A percentile compares a stretch with the other conserved stretches of the same genome.
phyloP scores from a whole-genome alignment of 2,888 invertebrate genomes.

The Standfussiana lucernea region DNA sequence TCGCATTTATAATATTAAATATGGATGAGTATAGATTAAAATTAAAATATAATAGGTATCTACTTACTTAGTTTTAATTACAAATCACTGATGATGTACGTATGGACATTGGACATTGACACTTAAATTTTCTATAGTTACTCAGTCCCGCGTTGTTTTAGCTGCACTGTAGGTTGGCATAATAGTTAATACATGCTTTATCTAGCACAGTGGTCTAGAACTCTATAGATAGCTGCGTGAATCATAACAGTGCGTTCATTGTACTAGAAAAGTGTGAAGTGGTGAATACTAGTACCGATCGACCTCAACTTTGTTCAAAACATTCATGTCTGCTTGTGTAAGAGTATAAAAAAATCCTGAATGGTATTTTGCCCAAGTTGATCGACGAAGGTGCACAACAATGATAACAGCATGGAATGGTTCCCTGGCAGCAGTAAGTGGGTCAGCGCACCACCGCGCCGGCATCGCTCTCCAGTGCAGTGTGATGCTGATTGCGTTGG shows the following conservation, averaged over 20 bases:
- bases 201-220: constrained; percentile 13
- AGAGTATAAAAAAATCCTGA: not conserved
- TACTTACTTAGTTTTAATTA: not conserved
- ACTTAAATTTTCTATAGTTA: not conserved
- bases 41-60: no score
- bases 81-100: not conserved
- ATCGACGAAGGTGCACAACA: not conserved
- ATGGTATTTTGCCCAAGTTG: not conserved
- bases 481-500: constrained; percentile 33
- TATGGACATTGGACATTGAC: not conserved
- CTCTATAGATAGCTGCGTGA: not conserved
- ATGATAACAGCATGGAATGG: not conserved
- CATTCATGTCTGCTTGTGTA: not conserved
- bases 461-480: constrained; percentile 23
- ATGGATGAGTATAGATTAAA: no score
- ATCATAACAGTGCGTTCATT: not conserved
- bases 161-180: not conserved
- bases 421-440: constrained; percentile 17
- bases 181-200: constrained; percentile 11
- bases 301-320: not conserved
- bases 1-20: no score
- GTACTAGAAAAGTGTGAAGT: not conserved
- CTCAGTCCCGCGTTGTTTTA: no score
- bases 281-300: not conserved
- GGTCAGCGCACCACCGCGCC: constrained; percentile 22